Percentiles rank a stretch among this genome's conserved stretches.
These are phyloP conservation scores for Alauda arvensis DNA, from an alignment of 2,797 vertebrate species.

Conservation along the genomic window DNA sequence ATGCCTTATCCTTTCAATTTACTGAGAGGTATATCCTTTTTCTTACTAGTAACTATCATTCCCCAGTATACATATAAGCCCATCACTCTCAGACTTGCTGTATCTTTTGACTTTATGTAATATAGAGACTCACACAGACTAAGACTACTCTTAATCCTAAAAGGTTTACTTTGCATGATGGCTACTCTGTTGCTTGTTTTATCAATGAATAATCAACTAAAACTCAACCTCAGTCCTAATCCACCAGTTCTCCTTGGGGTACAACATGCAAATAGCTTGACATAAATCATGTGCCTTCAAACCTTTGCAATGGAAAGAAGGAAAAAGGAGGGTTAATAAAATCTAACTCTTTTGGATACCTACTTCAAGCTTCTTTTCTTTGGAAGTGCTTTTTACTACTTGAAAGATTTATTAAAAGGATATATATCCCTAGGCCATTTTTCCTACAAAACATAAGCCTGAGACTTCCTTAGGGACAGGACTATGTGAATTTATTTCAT, in stretches of 20 bases:
- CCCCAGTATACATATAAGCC: neutral
- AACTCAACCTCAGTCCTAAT: neutral
- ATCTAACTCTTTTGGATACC: neutral
- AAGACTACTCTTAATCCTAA: neutral
- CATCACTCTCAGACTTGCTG: neutral
- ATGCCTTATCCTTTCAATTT: neutral
- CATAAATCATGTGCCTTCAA: neutral
- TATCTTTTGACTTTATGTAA: neutral
- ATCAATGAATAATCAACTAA: neutral
- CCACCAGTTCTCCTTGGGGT: neutral
- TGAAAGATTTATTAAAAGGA: slow-evolving; percentile 19
- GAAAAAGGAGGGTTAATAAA: neutral
- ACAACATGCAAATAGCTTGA: neutral
- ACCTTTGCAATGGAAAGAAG: neutral
- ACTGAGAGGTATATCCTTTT: neutral
- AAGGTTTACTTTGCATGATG: neutral
- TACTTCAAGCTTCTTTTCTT: neutral
- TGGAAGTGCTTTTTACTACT: neutral
- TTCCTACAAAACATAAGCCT: neutral
- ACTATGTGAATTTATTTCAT: slow-evolving; percentile 20
- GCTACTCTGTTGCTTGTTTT: neutral
- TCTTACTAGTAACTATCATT: neutral
- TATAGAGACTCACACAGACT: neutral
- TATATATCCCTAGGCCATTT: neutral
- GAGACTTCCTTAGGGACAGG: neutral